Base-by-base conservation (phyloP, 2,888 invertebrate genomes). In the Platycnemis pennipes region DNA sequence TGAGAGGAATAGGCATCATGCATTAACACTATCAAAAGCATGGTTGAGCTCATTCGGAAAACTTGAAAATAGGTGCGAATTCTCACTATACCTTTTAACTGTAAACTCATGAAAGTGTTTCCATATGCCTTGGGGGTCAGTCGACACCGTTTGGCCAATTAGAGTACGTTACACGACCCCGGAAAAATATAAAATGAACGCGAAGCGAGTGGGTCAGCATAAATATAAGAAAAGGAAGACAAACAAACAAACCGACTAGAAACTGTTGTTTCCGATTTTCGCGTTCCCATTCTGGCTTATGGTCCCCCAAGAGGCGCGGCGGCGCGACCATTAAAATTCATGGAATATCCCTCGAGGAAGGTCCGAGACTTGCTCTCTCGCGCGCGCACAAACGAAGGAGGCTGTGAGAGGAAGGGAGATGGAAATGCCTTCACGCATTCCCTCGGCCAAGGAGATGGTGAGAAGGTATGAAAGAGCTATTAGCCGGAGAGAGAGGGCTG, bases 401-500 rank as follows among this genome's bases (percentile, higher is more conserved):
- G 63, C 19, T 49, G n/a, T 26, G 63, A 11, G 37, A 77, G 37
- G 16, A 11, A 77, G 63, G 1, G 37, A 77, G 77, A 77, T 77
- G 77, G 13, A n/a, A 77, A 77, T 77, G 77, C 77, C 77, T 77
- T 63, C 37, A 37, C 77, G 77, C 31, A 37, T 77, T 77, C 77
- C 49, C 49, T 49, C 49, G 49, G 49, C 49, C 77, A 37, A 7
- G 77, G 37, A 16, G 37, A 77, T 77, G 77, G 77, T 37, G 77
- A 77, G 77, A 77, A 37, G 77, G 77, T 77, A 77, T 77, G 77
- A 77, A 77, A 77, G 77, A 77, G 77, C 77, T 37, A 77, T 37
- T 77, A 77, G 37, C 77, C 77, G 77, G 37, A 26, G 63, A 16
- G n/a, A n/a, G 49, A 49, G 49, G 49, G 19, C 49, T 19, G 49